These are phyloP conservation scores for Acanthis flammea DNA, from an alignment of 2,797 vertebrate species.

Conservation along the genomic window DNA sequence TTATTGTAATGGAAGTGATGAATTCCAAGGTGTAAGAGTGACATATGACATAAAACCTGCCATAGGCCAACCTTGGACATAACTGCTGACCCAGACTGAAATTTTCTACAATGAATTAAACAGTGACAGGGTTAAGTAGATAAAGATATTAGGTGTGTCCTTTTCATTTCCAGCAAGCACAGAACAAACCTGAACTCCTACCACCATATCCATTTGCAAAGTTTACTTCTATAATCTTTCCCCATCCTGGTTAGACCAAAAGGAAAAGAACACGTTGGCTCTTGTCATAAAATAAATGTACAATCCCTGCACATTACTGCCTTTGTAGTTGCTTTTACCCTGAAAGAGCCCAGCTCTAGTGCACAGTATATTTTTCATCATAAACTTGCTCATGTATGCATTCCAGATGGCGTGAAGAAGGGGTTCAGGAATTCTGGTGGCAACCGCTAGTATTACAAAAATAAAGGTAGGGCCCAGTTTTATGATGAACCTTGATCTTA, in stretches of 20 bases:
- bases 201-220: not conserved
- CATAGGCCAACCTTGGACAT: not conserved
- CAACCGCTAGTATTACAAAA: conserved; percentile 48
- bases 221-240: not conserved
- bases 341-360: conserved; percentile 36
- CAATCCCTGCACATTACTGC: conserved; percentile 31
- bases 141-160: not conserved
- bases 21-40: not conserved
- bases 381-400: conserved; percentile 53
- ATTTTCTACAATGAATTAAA: not conserved
- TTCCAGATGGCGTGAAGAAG: conserved; percentile 65
- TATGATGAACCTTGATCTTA: conserved; percentile 70
- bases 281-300: conserved; percentile 36
- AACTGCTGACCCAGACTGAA: not conserved
- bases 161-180: not conserved
- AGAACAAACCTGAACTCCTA: not conserved
- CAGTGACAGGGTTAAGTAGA: not conserved
- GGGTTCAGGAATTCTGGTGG: conserved; percentile 56
- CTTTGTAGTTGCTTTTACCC: conserved; percentile 52
- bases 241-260: not conserved
- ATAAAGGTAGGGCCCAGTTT: conserved; percentile 61
- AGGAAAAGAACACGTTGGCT: conserved; percentile 22
- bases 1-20: not conserved
- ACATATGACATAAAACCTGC: not conserved
- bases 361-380: conserved; percentile 58